These are phyloP conservation scores for Pomatostomus ruficeps DNA, from an alignment of 2,113 vertebrate genomes.

Conservation along the genomic window DNA sequence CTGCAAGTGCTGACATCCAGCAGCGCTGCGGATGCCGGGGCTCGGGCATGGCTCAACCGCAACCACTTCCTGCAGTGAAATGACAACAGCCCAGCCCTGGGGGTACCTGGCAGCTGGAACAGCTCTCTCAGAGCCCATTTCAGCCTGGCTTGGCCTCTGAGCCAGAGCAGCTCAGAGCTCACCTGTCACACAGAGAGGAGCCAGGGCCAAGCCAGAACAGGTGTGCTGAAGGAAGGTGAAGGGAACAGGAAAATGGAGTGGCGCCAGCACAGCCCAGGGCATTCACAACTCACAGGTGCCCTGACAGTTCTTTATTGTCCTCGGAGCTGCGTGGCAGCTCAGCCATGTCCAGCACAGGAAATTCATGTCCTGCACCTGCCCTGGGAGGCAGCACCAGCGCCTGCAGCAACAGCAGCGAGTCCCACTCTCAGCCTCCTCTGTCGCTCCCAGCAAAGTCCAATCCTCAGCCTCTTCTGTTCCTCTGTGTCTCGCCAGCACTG, in stretches of 20 bases:
- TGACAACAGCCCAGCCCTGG: not conserved
- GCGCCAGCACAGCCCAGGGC: not conserved
- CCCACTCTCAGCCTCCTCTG: not conserved
- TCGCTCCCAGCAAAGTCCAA: not conserved
- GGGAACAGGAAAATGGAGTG: not conserved
- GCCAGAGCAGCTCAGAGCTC: not conserved
- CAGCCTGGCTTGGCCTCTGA: not conserved
- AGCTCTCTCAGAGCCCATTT: not conserved
- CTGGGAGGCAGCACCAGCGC: not conserved
- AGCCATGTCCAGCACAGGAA: not conserved
- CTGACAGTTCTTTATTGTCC: constrained; percentile 50
- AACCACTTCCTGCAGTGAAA: not conserved
- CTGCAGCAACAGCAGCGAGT: not conserved
- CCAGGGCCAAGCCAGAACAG: not conserved
- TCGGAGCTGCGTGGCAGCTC: not conserved
- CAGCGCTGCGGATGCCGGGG: not conserved
- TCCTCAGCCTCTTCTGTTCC: not conserved
- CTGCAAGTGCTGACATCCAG: not conserved
- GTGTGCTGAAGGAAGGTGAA: not conserved
- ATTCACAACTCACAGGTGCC: not conserved
- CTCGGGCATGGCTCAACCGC: not conserved
- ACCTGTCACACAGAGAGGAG: not conserved
- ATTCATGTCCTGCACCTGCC: not conserved
- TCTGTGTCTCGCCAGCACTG: not conserved
- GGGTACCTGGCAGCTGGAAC: not conserved